Base-by-base conservation (phyloP, 92 coral and sea anemone species). In the Phymanthus crucifer region DNA sequence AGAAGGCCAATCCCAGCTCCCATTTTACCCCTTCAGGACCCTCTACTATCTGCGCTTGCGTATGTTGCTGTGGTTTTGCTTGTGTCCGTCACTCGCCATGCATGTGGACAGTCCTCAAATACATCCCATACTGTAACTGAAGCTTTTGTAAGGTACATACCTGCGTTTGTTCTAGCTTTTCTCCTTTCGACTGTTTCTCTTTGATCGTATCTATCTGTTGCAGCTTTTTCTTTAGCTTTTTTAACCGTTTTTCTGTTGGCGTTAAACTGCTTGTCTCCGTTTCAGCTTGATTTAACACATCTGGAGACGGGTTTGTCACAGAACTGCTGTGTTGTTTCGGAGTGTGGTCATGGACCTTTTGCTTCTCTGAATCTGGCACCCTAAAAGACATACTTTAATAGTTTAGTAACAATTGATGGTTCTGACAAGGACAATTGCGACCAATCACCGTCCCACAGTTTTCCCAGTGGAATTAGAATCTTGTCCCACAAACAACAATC, bases 131-230 rank as follows among this genome's bases (percentile, higher is more conserved):
- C n/a, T n/a, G n/a, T n/a, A n/a, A n/a, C n/a, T n/a, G n/a, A n/a
- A n/a, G n/a, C n/a, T n/a, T n/a, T n/a, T n/a, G n/a, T n/a, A n/a
- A n/a, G n/a, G n/a, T n/a, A n/a, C n/a, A 33, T 75, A 93, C 98
- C 98, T 96, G 99, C 6, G 89, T 85, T 37, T 88, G 85, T 74
- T 96, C 98, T 50, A 96, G 71, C 14, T 18, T 78, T 76, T 89
- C 93, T 64, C 99, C 98, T 27, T 87, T 74, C 18, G 80, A 92
- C 77, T 73, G 83, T 68, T 87, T 93, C 26, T 75, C 85, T 80
- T 93, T 96, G 43, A 96, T 81, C 23, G 38, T 70, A 37, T 91
- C 76, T 66, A 96, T 93, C 81, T 96, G 98, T 69, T 93, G 94
- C 31, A 96, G 73, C 70, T 93, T 93, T 78, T 96, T 96, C 84